Evolutionary conservation across 1,140 invertebrate species (phyloP).

Genomic region (Pectinophora gossypiella): DNA sequence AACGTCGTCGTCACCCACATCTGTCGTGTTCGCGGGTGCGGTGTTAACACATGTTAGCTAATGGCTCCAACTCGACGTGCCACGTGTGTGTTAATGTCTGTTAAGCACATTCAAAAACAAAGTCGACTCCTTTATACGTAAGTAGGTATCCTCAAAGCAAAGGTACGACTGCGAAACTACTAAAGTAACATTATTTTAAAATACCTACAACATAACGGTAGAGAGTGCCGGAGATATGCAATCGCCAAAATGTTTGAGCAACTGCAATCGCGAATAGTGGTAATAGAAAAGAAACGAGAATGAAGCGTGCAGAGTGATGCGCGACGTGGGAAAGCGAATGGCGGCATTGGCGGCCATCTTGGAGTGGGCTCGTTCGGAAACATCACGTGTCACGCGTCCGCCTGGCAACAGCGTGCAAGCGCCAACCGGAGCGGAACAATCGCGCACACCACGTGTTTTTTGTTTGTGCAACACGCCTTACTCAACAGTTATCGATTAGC

Average conservation of each 20-base stretch:
- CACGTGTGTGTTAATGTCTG: conserved; percentile 28
- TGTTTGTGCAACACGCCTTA: conserved; percentile 61
- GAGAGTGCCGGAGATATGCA: conserved; percentile 19
- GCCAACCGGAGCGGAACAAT: conserved; percentile 68
- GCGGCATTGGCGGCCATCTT: conserved; percentile 66
- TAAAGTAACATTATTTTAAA: too few relatives aligned
- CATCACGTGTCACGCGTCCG: conserved; percentile 64
- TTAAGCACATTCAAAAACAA: conserved; percentile 21
- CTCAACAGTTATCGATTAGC: conserved; percentile 38
- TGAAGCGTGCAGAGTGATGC: conserved; percentile 60
- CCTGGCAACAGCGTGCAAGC: conserved; percentile 59
- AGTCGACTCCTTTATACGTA: too few relatives aligned
- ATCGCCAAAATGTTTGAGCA: conserved; percentile 28
- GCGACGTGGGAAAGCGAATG: conserved; percentile 73
- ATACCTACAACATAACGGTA: conserved; percentile 12
- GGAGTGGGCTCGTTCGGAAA: conserved; percentile 56
- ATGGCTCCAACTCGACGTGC: conserved; percentile 30
- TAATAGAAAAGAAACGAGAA: conserved; percentile 65
- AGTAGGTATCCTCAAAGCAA: too few relatives aligned
- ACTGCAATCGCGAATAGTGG: conserved; percentile 48
- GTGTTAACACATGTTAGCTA: conserved; percentile 47
- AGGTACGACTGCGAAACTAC: too few relatives aligned
- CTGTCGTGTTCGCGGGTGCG: conserved; percentile 36
- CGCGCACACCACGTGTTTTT: conserved; percentile 63
- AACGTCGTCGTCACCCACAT: conserved; percentile 31